These are phyloP conservation scores for Sebastes aleutianus DNA, from an alignment of 2,797 vertebrate genomes.

Conservation along the genomic window DNA sequence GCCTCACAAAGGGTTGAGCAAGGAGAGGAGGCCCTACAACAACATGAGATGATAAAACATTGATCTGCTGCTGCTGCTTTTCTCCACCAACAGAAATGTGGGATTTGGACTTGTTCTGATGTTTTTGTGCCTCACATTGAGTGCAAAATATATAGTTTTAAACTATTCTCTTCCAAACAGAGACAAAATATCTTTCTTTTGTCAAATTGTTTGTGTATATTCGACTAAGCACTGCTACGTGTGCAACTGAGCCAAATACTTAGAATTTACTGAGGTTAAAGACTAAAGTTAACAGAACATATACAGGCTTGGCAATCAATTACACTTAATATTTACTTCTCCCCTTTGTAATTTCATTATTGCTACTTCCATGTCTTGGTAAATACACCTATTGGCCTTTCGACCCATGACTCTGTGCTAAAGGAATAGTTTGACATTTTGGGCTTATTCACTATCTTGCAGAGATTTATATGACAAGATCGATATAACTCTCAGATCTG, in stretches of 20 bases:
- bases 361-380: not conserved
- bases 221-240: not conserved
- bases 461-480: not conserved
- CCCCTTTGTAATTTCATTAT: not conserved
- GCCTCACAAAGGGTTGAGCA: conserved; percentile 35
- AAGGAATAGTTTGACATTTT: not conserved
- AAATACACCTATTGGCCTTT: not conserved
- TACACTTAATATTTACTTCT: not conserved
- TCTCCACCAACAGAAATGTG: conserved; percentile 18
- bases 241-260: not conserved
- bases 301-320: not conserved
- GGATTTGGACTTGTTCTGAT: not conserved
- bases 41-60: conserved; percentile 55
- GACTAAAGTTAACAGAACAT: not conserved
- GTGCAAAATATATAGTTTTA: not conserved
- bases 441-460: no score
- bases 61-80: conserved; percentile 43
- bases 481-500: not conserved
- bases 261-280: not conserved
- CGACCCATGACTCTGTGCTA: not conserved
- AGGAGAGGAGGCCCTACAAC: conserved; percentile 23
- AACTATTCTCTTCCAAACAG: not conserved
- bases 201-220: not conserved
- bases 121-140: not conserved
- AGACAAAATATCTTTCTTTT: not conserved